These are phyloP conservation scores for Elmis aenea DNA, from an alignment of 2,888 invertebrate species.

Conservation along the genomic window DNA sequence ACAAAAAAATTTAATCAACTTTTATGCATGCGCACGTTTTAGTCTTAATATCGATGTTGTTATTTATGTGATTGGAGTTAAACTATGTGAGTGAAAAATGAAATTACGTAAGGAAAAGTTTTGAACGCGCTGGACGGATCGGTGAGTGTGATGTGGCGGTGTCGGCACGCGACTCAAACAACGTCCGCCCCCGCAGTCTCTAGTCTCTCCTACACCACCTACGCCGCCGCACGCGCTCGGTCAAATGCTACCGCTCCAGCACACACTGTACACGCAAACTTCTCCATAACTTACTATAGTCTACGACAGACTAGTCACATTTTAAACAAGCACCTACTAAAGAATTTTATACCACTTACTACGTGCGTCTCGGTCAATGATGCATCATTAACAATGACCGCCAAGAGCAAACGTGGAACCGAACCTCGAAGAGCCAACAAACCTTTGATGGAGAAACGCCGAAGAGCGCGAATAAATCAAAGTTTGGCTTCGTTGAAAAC, in stretches of 20 bases:
- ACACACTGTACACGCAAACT: slow-evolving; percentile 15
- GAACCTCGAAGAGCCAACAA: slow-evolving; percentile 62
- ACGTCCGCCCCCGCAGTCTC: slow-evolving; percentile 28
- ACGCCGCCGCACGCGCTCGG: slow-evolving; percentile 30
- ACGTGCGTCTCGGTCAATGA: no score
- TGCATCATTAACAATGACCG: slow-evolving; percentile 44
- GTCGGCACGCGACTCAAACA: slow-evolving; percentile 49
- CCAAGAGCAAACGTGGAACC: slow-evolving; percentile 37
- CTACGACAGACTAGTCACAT: slow-evolving; percentile 7
- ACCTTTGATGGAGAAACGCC: slow-evolving; percentile 73
- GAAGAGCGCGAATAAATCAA: slow-evolving; percentile 69
- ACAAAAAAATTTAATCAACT: no score
- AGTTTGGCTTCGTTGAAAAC: slow-evolving; percentile 68
- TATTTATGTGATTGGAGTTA: no score
- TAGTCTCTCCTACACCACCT: slow-evolving; percentile 23
- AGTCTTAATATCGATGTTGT: no score
- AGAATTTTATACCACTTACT: no score
- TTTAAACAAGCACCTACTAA: not conserved
- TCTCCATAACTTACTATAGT: slow-evolving; percentile 8
- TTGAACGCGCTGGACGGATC: slow-evolving; percentile 33
- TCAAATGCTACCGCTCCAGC: slow-evolving; percentile 23
- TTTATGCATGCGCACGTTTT: no score
- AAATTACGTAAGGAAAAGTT: slow-evolving; percentile 17
- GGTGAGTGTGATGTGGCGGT: slow-evolving; percentile 47
- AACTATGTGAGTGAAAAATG: no score